Percentiles rank a stretch among this genome's conserved stretches.
Conservation (phyloP, 2,797 vertebrate genomes). For the Champsocephalus gunnari region DNA sequence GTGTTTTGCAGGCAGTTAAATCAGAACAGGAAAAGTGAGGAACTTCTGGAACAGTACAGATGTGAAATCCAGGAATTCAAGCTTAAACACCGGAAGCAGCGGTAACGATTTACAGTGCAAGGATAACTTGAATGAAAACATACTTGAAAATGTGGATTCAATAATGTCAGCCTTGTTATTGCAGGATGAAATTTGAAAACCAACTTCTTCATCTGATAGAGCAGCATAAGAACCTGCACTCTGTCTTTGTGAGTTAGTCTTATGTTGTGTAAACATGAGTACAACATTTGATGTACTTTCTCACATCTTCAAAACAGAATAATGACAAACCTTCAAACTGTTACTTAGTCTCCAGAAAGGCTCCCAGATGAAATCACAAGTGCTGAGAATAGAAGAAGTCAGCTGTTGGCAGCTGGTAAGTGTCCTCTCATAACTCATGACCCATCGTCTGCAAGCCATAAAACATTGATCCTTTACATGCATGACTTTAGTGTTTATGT, state of each 20-base stretch:
- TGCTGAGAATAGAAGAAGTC: conserved; percentile 69
- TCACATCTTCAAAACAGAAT: neutral
- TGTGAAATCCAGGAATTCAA: conserved; percentile 85
- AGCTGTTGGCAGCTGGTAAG: conserved; percentile 80
- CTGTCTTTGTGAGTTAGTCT: conserved; percentile 79
- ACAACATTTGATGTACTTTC: neutral
- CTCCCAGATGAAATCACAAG: conserved; percentile 76
- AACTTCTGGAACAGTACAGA: conserved; percentile 74
- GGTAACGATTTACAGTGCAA: conserved; percentile 61
- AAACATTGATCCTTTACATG: conserved; percentile 1
- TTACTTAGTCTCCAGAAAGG: conserved; percentile 71
- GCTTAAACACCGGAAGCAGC: conserved; percentile 82
- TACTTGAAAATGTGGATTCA: neutral
- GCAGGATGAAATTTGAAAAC: conserved; percentile 85
- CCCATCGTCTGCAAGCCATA: conserved; percentile 6
- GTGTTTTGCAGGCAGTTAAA: conserved; percentile 71
- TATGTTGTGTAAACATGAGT: neutral
- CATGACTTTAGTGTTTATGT: neutral
- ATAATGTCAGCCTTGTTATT: conserved; percentile 29
- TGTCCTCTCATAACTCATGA: neutral
- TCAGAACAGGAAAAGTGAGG: conserved; percentile 74
- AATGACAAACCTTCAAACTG: conserved; percentile 9
- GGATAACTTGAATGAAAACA: neutral
- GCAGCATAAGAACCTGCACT: conserved; percentile 81
- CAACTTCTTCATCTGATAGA: conserved; percentile 81